Evolutionary conservation across 2,113 vertebrate genomes (phyloP).

Genomic region (Pseudolaguvia tuberculata): DNA sequence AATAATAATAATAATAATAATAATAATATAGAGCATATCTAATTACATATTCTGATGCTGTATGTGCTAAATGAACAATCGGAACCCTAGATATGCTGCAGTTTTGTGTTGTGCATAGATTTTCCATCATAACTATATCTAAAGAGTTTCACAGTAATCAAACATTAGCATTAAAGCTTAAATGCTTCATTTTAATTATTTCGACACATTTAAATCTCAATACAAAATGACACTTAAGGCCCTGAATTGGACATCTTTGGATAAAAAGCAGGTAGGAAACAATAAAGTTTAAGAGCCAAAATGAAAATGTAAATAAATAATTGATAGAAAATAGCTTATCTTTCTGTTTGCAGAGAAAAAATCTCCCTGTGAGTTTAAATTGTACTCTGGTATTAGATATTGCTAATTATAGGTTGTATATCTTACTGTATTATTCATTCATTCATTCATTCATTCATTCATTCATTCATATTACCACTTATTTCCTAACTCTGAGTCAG

Average conservation of each 20-base stretch:
- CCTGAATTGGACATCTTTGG: slow-evolving; percentile 98
- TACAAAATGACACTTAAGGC: slow-evolving; percentile 96
- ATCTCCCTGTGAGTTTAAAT: slow-evolving; percentile 71
- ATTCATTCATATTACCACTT: too few relatives aligned
- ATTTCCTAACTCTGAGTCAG: too few relatives aligned
- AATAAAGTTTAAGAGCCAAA: slow-evolving; percentile 84
- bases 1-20: too few relatives aligned
- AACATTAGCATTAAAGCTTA: too few relatives aligned
- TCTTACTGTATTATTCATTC: background rate
- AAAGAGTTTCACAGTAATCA: background rate
- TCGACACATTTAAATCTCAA: slow-evolving; percentile 79
- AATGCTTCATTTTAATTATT: background rate
- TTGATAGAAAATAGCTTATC: slow-evolving; percentile 59
- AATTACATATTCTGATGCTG: background rate
- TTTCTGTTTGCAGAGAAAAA: too few relatives aligned
- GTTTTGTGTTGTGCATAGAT: background rate
- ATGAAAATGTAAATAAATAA: slow-evolving; percentile 77
- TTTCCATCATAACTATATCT: background rate
- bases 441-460: too few relatives aligned
- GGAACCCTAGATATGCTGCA: background rate
- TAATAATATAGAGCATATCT: background rate
- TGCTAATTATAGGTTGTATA: background rate
- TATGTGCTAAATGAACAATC: background rate
- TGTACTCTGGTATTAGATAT: background rate
- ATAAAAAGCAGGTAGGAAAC: slow-evolving; percentile 81